Evolutionary conservation across 2,113 vertebrate species (phyloP).

Genomic region (Serinus canaria): DNA sequence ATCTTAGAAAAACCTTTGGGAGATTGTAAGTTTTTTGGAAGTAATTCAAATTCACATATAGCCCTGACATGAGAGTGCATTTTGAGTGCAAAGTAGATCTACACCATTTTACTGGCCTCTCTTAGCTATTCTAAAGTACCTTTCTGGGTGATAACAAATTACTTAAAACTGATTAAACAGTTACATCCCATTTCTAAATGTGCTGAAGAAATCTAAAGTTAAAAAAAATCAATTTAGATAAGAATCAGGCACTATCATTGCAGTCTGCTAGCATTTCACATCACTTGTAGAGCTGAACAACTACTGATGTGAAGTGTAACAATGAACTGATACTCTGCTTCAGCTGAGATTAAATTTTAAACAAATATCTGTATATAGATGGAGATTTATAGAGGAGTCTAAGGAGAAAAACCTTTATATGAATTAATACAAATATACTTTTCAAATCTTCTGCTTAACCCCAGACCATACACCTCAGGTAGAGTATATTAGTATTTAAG

Average conservation of each 20-base stretch:
- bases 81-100: not conserved
- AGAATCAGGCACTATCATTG: constrained; percentile 19
- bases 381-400: not conserved
- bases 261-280: not conserved
- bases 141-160: constrained; percentile 9
- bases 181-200: not conserved
- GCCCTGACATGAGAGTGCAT: not conserved
- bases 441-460: not conserved
- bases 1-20: not conserved
- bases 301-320: not conserved
- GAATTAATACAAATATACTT: not conserved
- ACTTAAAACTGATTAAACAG: constrained; percentile 17
- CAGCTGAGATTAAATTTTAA: constrained; percentile 50
- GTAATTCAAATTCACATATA: not conserved
- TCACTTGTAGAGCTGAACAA: not conserved
- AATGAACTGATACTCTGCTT: constrained; percentile 15
- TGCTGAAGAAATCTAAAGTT: not conserved
- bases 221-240: constrained; percentile 29
- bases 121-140: not conserved
- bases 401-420: not conserved
- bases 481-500: not conserved
- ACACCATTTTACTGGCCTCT: not conserved
- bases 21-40: not conserved
- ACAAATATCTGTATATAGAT: constrained; percentile 21
- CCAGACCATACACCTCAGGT: not conserved